Evolutionary conservation across 2,113 vertebrate genomes (phyloP).

Genomic region (Procapra przewalskii): DNA sequence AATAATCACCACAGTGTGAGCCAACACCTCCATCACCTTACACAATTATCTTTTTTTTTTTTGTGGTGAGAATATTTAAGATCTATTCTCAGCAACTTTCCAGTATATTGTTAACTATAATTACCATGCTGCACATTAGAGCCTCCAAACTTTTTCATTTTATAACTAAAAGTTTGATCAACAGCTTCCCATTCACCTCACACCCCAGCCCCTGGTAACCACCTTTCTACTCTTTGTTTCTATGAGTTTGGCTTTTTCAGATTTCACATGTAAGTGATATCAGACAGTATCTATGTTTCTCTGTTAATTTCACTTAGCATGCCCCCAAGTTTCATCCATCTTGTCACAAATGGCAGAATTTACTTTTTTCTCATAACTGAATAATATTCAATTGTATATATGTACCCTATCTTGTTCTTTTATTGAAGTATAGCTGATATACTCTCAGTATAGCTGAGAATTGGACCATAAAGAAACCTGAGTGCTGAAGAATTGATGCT

Average conservation of each 20-base stretch:
- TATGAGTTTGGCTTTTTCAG: not conserved
- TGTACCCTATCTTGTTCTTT: not conserved
- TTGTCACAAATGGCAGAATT: not conserved
- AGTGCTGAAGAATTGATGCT: not conserved
- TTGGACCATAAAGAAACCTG: not conserved
- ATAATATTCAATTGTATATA: not conserved
- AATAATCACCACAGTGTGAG: not conserved
- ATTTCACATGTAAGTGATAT: not conserved
- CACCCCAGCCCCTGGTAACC: fast-evolving
- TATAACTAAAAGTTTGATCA: not conserved
- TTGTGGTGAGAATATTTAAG: not conserved
- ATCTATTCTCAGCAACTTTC: not conserved
- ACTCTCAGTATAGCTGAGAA: not conserved
- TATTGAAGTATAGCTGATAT: not conserved
- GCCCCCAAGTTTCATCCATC: not conserved
- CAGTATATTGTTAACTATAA: not conserved
- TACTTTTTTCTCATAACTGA: not conserved
- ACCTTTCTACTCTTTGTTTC: not conserved
- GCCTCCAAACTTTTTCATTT: not conserved
- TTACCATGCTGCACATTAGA: not conserved
- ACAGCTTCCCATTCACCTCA: not conserved
- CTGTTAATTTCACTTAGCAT: not conserved
- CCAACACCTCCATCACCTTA: not conserved
- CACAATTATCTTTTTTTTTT: not conserved
- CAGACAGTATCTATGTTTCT: not conserved